phyloP scores from a whole-genome alignment of 2,113 vertebrate genomes.

The Dendrocopos noguchii region DNA sequence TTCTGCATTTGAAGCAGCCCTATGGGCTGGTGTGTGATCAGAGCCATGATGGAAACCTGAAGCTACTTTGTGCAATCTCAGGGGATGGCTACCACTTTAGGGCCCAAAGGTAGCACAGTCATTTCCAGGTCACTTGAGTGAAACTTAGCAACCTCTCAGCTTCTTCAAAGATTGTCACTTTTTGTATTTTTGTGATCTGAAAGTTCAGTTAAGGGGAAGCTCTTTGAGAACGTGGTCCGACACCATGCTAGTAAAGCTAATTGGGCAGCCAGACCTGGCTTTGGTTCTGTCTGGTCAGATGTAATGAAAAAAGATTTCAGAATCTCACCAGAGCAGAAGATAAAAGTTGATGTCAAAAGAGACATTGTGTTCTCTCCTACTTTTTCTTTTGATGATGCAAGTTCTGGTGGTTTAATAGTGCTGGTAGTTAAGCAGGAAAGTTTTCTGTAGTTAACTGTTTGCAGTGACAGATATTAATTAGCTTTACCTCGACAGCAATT shows the following conservation, averaged over 20 bases:
- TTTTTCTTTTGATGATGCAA: conserved; percentile 68
- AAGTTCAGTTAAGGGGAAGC: conserved; percentile 39
- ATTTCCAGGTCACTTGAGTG: not conserved
- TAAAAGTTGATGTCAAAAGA: conserved; percentile 67
- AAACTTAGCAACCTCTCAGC: not conserved
- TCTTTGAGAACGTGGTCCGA: conserved; percentile 29
- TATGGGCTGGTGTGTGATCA: not conserved
- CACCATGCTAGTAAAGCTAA: conserved; percentile 61
- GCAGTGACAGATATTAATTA: conserved; percentile 79
- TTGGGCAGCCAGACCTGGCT: conserved; percentile 69
- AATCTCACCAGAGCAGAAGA: conserved; percentile 48
- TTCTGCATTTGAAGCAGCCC: not conserved
- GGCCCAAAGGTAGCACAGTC: not conserved
- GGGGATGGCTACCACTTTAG: not conserved
- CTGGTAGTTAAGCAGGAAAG: conserved; percentile 67
- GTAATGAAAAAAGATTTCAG: conserved; percentile 55
- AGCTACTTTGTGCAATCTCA: not conserved
- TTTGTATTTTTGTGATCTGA: not conserved
- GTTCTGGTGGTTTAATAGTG: conserved; percentile 68
- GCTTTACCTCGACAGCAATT: conserved; percentile 70
- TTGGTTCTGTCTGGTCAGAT: conserved; percentile 55
- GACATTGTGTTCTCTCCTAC: conserved; percentile 69
- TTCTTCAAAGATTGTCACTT: conserved; percentile 5
- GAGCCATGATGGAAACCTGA: not conserved
- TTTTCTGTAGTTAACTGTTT: conserved; percentile 65